Base-by-base conservation (phyloP, 2,888 invertebrate genomes). In the Alloscopus bannaensis region DNA sequence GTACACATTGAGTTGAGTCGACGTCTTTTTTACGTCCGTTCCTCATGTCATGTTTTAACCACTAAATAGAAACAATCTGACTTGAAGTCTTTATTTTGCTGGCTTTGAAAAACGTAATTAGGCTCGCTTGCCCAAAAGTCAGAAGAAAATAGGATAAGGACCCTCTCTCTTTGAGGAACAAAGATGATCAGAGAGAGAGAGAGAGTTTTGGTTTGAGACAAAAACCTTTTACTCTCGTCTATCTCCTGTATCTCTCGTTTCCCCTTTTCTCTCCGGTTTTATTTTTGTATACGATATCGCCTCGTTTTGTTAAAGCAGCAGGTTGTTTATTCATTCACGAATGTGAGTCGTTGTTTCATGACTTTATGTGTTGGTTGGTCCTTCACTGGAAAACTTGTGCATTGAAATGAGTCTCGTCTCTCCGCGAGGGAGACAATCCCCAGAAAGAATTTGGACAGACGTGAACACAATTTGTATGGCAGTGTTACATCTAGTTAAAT, bases 41-140 rank as follows among this genome's bases (percentile, higher is more conserved):
- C 24, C 60, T 31, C 59, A 60, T 68, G 75, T 75, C 75, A 75
- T 66, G 75, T 75, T 31, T 6, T 36, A 36, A 20, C 62, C 57
- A 60, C 68, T 75, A 24, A 40, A 20, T 22, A 18, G 22, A 59
- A 20, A 62, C 2, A 42, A 62, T 50, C 22, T 40, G 28, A 52
- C 69, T 52, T 77, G 77, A 77, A 64, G 69, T 69, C 77, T 77
- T 77, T 77, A 77, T 77, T 76, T 59, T 52, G 55, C 31, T 75
- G 36, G 50, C n/a, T 29, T 65, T 59, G 68, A 68, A 31, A 31
- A 28, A n/a, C 62, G 60, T 77, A 77, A 77, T 77, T 77, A 70
- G 70, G 50, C 47, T 65, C 26, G 3, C 42, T 55, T 4, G 55
- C 55, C 28, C n/a, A 28, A n/a, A n/a, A n/a, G n/a, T n/a, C n/a